Percentiles rank a stretch among this genome's conserved stretches.
Conservation (phyloP, 2,797 vertebrate genomes). For the Xenentodon cancila region DNA sequence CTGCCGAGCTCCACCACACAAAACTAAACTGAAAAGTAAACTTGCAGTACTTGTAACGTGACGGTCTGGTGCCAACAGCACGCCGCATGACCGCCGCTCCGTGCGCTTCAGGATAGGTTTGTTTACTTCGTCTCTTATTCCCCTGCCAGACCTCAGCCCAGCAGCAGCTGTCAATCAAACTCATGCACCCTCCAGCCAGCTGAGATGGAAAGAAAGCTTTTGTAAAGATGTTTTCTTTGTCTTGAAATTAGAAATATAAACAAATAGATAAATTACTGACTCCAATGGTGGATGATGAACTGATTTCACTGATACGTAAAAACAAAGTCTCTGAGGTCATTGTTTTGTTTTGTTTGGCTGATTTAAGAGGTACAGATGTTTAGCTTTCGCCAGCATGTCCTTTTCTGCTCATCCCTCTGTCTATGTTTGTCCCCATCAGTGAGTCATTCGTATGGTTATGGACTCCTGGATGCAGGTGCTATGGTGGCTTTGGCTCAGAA, state of each 20-base stretch:
- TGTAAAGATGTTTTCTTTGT: background rate
- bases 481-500: constrained; percentile 94
- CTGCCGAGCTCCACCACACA: constrained; percentile 6
- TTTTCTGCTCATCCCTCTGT: constrained; percentile 1
- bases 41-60: background rate
- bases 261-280: background rate
- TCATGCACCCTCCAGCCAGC: background rate
- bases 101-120: constrained; percentile 3
- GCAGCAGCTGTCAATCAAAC: constrained; percentile 25
- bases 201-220: constrained; percentile 7
- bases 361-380: constrained; percentile 3
- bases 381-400: constrained; percentile 14
- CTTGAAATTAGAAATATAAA: background rate
- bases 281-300: background rate
- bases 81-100: background rate
- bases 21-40: background rate
- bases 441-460: constrained; percentile 96
- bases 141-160: background rate
- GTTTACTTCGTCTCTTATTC: constrained; percentile 13
- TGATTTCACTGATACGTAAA: background rate
- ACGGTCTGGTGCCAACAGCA: background rate
- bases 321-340: no score
- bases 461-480: constrained; percentile 91
- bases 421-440: constrained; percentile 81
- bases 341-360: background rate